phyloP scores from a whole-genome alignment of 2,888 invertebrate species.

The Artemia sinica region DNA sequence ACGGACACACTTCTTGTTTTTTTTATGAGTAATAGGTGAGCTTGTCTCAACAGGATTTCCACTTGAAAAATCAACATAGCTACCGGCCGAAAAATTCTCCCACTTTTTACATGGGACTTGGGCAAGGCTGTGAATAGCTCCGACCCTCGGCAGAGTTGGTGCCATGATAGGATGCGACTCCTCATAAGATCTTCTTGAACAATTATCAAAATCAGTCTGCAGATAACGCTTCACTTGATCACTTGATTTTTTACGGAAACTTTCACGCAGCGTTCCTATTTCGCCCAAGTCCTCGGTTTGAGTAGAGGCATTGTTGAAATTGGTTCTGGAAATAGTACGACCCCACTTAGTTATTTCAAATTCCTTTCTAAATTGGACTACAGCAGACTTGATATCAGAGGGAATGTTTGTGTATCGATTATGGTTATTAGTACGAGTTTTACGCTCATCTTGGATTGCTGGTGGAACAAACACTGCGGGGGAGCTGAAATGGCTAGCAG shows the following conservation, averaged over 20 bases:
- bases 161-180: neutral
- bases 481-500: conserved; percentile 14
- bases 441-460: neutral
- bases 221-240: neutral
- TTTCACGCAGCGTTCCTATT: neutral
- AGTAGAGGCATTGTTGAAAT: too few species aligned
- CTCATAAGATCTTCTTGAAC: neutral
- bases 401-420: neutral
- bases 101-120: neutral
- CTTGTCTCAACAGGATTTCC: neutral
- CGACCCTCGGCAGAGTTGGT: neutral
- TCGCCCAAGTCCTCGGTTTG: too few species aligned
- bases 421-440: neutral
- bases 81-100: neutral
- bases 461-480: neutral
- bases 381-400: neutral
- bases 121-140: neutral
- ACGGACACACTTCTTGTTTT: neutral
- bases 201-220: neutral
- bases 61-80: neutral
- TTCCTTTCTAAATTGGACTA: neutral
- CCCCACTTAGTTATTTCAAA: neutral
- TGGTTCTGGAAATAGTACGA: neutral
- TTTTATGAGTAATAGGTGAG: neutral
- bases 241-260: neutral